Conservation (phyloP, 2,113 vertebrate species). For the Chaetodon auriga region DNA sequence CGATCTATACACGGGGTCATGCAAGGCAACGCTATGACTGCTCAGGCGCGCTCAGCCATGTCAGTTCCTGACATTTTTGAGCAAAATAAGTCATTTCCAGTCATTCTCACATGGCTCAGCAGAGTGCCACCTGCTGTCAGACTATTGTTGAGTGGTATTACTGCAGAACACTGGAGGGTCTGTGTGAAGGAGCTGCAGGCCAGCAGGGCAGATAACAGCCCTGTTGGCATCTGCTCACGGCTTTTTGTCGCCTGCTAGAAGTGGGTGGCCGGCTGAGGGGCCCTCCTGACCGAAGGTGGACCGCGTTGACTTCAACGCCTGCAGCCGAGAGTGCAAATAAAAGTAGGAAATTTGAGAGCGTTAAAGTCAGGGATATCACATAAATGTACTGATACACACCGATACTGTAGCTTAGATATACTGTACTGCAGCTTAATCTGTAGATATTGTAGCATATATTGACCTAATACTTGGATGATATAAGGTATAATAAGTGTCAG, state of each 20-base stretch:
- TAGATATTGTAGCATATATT: conserved; percentile 58
- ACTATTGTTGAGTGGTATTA: conserved; percentile 17
- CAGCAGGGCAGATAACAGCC: conserved; percentile 4
- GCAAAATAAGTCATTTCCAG: background rate
- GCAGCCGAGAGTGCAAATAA: conserved; percentile 1
- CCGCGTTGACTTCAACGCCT: background rate
- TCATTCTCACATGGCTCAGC: background rate
- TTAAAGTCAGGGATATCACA: conserved; percentile 31
- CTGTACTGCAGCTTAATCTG: conserved; percentile 49
- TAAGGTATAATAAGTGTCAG: conserved; percentile 50
- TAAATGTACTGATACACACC: conserved; percentile 42
- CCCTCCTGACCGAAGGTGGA: conserved; percentile 29
- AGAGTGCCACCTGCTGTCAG: conserved; percentile 59
- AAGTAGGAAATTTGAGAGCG: background rate
- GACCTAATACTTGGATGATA: conserved; percentile 54
- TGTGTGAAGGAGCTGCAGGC: conserved; percentile 29
- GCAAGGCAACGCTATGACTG: conserved; percentile 49
- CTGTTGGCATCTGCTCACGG: conserved; percentile 2
- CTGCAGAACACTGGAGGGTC: conserved; percentile 31
- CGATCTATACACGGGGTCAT: conserved; percentile 41
- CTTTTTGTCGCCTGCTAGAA: conserved; percentile 4
- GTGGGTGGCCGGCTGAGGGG: background rate
- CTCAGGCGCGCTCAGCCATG: background rate
- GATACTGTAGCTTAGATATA: conserved; percentile 61
- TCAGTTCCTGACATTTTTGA: background rate